A percentile compares a stretch with the other conserved stretches of the same genome.
Evolutionary conservation across 2,888 invertebrate species (phyloP).

Genomic region (Eubasilissa splendida): DNA sequence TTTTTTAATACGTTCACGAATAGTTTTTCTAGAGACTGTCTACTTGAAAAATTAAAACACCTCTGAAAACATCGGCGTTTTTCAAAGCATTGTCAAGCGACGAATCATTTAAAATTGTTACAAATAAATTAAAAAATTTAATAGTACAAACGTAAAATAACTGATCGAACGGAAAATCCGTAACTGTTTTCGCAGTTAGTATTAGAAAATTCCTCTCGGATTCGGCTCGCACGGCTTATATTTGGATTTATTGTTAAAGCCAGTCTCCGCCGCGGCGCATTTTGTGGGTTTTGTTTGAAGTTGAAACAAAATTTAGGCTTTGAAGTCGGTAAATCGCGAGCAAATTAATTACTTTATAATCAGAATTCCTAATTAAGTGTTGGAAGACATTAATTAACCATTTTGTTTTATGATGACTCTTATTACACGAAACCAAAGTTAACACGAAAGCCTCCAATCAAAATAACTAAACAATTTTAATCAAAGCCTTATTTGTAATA

Average conservation of each 20-base stretch:
- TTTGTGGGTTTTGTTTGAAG: conserved; percentile 24
- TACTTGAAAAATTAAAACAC: too few species aligned
- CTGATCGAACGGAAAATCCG: too few species aligned
- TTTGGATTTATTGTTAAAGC: conserved; percentile 18
- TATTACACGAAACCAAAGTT: neutral
- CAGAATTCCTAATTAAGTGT: neutral
- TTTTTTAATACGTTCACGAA: too few species aligned
- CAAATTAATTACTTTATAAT: conserved; percentile 25
- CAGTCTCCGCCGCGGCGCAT: conserved; percentile 9
- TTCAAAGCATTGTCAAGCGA: too few species aligned
- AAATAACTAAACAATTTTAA: neutral
- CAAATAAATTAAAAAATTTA: too few species aligned
- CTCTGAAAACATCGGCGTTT: too few species aligned
- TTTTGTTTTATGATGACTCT: neutral
- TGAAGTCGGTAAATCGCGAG: neutral
- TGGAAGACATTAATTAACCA: neutral
- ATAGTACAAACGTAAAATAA: too few species aligned
- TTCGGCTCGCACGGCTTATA: neutral
- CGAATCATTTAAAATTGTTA: too few species aligned
- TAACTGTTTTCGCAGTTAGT: too few species aligned
- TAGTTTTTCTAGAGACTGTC: too few species aligned
- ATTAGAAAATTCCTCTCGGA: too few species aligned
- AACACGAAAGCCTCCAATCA: neutral
- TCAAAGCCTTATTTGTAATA: too few species aligned
- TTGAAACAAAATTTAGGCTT: conserved; percentile 10